Evolutionary conservation across 2,888 invertebrate genomes (phyloP).

Genomic region (Pristionchus fissidentatus): DNA sequence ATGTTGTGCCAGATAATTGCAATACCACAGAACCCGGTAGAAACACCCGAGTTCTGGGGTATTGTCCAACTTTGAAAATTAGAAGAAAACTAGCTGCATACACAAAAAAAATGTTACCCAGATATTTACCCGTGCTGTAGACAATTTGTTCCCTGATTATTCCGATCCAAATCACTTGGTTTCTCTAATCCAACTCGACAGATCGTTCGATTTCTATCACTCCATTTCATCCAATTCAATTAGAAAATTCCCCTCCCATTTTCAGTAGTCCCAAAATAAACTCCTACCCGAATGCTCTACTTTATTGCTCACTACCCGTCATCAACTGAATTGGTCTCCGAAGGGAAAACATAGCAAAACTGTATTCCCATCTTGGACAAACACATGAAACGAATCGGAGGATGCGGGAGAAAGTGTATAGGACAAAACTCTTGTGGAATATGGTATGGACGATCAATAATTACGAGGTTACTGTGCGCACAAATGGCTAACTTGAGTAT

Average conservation of each 20-base stretch:
- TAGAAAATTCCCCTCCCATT: background rate
- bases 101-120: background rate
- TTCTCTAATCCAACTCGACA: background rate
- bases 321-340: background rate
- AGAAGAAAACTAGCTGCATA: too few species aligned
- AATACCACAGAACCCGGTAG: too few species aligned
- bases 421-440: background rate
- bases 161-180: background rate
- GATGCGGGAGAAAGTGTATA: background rate
- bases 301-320: constrained; percentile 2
- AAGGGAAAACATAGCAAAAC: background rate
- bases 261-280: constrained; percentile 4
- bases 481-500: background rate
- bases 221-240: constrained; percentile 4
- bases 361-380: background rate
- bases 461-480: constrained; percentile 19
- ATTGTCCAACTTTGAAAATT: too few species aligned
- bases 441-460: constrained; percentile 3
- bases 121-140: background rate
- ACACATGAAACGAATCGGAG: background rate
- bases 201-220: background rate
- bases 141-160: background rate
- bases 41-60: too few species aligned
- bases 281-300: background rate
- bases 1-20: too few species aligned